phyloP scores from a whole-genome alignment of 2,797 vertebrate species.

The Helostoma temminkii region DNA sequence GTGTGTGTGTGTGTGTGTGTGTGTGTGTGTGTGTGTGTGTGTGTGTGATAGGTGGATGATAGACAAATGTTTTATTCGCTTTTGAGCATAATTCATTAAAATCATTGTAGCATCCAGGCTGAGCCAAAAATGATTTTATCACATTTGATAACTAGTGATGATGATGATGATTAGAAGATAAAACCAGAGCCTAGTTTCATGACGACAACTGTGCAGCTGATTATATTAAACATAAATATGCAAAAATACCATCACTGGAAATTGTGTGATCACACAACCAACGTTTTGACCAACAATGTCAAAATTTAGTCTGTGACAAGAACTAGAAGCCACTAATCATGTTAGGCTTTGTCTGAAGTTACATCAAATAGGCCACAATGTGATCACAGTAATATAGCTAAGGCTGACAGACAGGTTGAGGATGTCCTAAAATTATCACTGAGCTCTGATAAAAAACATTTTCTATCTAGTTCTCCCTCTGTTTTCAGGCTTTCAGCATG shows the following conservation, averaged over 20 bases:
- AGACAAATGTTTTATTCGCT: constrained; percentile 3
- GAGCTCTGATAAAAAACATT: constrained; percentile 18
- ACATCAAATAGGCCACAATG: too few relatives aligned
- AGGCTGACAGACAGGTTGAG: too few relatives aligned
- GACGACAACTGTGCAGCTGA: neutral
- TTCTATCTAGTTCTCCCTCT: neutral
- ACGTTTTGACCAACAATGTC: too few relatives aligned
- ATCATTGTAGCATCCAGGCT: neutral
- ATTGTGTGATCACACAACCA: too few relatives aligned
- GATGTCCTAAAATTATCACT: neutral
- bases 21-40: neutral
- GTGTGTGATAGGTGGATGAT: neutral
- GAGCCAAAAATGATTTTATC: neutral
- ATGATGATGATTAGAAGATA: neutral
- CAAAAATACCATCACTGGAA: too few relatives aligned
- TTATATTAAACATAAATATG: too few relatives aligned
- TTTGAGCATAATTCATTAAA: constrained; percentile 20
- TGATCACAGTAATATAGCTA: too few relatives aligned
- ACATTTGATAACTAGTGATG: neutral
- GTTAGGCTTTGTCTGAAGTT: too few relatives aligned
- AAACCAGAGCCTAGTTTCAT: neutral
- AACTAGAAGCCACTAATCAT: too few relatives aligned
- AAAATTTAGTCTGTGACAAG: too few relatives aligned
- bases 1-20: constrained; percentile 19
- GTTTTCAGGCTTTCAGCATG: neutral